These are phyloP conservation scores for Drosophila eohydei DNA, from an alignment of 2,888 invertebrate species.

Conservation along the genomic window DNA sequence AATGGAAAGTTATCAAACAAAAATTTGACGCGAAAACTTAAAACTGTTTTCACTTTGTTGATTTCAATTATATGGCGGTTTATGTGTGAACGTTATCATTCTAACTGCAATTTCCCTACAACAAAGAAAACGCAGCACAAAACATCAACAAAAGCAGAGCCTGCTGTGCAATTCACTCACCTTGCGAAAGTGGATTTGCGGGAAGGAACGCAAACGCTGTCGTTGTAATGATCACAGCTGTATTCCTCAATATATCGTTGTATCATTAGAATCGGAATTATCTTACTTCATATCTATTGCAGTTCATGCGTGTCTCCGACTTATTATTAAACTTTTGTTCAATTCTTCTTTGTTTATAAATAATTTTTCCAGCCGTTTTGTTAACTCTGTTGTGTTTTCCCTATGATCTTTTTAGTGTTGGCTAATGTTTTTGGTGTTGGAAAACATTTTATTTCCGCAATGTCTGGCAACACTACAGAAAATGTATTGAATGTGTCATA, in stretches of 20 bases:
- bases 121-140: constrained; percentile 51
- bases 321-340: background rate
- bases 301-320: constrained; percentile 7
- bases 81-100: background rate
- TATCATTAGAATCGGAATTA: constrained; percentile 29
- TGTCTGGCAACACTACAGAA: constrained; percentile 31
- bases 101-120: background rate
- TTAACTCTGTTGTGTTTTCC: constrained; percentile 48
- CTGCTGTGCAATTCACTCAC: constrained; percentile 18
- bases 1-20: background rate
- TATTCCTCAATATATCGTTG: constrained; percentile 30
- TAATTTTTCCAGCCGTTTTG: constrained; percentile 36
- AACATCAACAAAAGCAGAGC: constrained; percentile 30
- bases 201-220: constrained; percentile 21
- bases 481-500: background rate
- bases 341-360: constrained; percentile 4
- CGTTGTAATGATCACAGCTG: constrained; percentile 35
- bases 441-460: background rate
- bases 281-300: constrained; percentile 9
- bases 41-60: background rate
- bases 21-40: constrained; percentile 12
- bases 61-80: background rate
- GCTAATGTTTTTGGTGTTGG: constrained; percentile 9
- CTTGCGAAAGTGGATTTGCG: constrained; percentile 38
- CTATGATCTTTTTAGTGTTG: constrained; percentile 37